Conservation (phyloP, 1,140 invertebrate species). For the Bombyx mandarina region DNA sequence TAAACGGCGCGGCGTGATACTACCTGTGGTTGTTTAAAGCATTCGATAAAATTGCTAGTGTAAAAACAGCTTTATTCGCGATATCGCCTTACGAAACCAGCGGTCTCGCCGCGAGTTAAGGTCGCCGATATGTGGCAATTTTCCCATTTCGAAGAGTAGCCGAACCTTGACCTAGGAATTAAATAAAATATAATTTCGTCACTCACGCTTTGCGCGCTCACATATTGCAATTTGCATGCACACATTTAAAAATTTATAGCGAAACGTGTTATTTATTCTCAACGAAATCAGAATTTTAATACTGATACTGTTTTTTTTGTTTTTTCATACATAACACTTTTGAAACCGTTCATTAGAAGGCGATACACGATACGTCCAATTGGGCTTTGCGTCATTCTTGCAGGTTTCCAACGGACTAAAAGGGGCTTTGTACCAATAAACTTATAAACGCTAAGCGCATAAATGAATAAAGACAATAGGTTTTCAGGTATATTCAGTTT, state of each 20-base stretch:
- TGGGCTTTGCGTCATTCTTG: no score
- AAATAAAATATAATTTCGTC: constrained; percentile 49
- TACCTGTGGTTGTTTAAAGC: neutral
- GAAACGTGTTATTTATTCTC: no score
- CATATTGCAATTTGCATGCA: constrained; percentile 32
- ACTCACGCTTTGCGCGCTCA: constrained; percentile 27
- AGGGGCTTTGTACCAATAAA: neutral
- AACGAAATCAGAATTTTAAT: neutral
- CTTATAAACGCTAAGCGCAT: constrained; percentile 1
- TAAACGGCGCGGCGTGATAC: no score
- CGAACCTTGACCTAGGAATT: constrained; percentile 67
- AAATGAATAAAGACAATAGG: neutral
- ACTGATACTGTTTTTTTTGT: neutral
- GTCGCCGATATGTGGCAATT: constrained; percentile 64
- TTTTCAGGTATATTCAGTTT: neutral
- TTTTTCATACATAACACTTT: neutral
- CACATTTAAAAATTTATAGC: neutral
- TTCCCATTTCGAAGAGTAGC: constrained; percentile 68
- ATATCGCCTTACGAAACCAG: constrained; percentile 43
- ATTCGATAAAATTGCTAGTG: constrained; percentile 5
- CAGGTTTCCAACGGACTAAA: no score
- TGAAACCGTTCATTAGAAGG: no score
- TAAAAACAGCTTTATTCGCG: constrained; percentile 19
- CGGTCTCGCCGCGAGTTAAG: constrained; percentile 53
- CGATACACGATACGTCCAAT: no score